Evolutionary conservation across 2,797 vertebrate species (phyloP), one percentile per base, ranked within the genome.

Genomic region (Halcyon badia): DNA sequence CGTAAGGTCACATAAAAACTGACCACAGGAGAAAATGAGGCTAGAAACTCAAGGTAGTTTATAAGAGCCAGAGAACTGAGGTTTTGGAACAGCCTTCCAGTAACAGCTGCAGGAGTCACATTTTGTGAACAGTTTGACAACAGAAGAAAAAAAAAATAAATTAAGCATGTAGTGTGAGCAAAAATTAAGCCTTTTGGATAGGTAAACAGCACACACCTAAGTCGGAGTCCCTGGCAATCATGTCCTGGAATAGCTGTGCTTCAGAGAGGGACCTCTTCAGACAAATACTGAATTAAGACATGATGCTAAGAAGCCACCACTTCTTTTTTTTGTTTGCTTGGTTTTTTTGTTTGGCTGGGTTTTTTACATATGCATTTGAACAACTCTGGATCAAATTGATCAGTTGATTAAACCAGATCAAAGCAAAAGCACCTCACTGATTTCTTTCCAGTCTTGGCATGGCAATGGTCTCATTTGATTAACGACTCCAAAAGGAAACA

Each of bases 391-490:
- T 77, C 54, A 69, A 72, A 87, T 46, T n/a, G n/a, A n/a, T n/a
- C 18, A 80, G 44, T 11, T 66, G 22, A 91, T 79, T 75, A 89
- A 90, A 60, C 26, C 16, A 2, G 37, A 83, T 28, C 46, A 83
- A 79, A 66, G 82, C 28, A 93, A 85, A 83, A 83, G 24, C 61
- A 73, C 18, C 31, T 66, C 64, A 77, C 42, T 79, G 33, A 93
- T 76, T 61, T 76, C 25, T 39, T 84, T 69, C 35, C 21, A 3
- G 48, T 71, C 69, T 64, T 65, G 9, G 14, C 9, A 65, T 31
- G 24, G 37, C 31, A 80, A 64, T 25, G 12, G 65, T 83, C 49
- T 87, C 37, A 75, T 79, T 37, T 81, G 44, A 91, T 64, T 86
- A 91, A 42, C 41, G 68, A 49, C 5, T 6, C n/a, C 19, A 51